Evolutionary conservation across 2,888 invertebrate genomes (phyloP).

Genomic region (Hipparchia sbordonii): DNA sequence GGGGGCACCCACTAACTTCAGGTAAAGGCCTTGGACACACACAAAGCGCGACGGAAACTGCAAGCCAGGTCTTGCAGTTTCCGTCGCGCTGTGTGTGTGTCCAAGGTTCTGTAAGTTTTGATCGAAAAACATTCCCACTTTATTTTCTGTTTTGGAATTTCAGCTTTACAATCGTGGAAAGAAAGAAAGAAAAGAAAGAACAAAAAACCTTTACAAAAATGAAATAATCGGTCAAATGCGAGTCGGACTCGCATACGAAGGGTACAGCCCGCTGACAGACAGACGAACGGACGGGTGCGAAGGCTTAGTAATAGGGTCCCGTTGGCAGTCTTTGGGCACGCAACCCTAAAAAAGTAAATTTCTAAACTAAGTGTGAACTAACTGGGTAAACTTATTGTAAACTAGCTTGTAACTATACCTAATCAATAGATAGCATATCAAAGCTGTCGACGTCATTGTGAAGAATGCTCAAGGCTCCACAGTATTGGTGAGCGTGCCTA

Average conservation of each 20-base stretch:
- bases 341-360: background rate
- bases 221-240: too few relatives aligned
- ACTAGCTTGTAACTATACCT: slow-evolving; percentile 14
- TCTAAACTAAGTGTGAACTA: background rate
- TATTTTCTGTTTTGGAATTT: background rate
- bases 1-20: background rate
- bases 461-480: slow-evolving; percentile 33
- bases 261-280: too few relatives aligned
- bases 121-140: background rate
- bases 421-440: slow-evolving; percentile 30
- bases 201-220: background rate
- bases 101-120: background rate
- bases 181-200: too few relatives aligned
- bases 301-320: too few relatives aligned
- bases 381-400: background rate
- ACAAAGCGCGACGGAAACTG: background rate
- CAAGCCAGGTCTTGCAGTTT: background rate
- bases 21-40: background rate
- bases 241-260: too few relatives aligned
- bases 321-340: too few relatives aligned
- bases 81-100: background rate
- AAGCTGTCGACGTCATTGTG: slow-evolving; percentile 26
- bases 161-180: background rate
- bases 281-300: too few relatives aligned
- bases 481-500: slow-evolving; percentile 3